Evolutionary conservation across 2,113 vertebrate species (phyloP).

Genomic region (Opisthocomus hoazin): DNA sequence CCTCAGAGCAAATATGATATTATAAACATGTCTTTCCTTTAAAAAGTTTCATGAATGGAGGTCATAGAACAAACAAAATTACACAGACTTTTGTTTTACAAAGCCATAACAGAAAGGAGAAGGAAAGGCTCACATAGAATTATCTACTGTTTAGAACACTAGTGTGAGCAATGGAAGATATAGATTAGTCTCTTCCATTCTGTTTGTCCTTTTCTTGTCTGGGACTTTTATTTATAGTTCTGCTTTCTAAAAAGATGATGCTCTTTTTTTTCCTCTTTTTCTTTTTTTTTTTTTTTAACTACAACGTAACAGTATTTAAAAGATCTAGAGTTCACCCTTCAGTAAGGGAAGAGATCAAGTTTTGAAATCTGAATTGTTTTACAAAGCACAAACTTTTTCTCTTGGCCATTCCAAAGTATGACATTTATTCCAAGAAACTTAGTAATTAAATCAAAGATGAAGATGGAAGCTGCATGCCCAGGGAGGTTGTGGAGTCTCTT

Average conservation of each 20-base stretch:
- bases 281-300: background rate
- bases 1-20: background rate
- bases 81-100: background rate
- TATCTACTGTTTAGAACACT: background rate
- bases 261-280: rapidly evolving
- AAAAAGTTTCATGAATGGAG: background rate
- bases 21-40: background rate
- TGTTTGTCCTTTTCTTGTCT: background rate
- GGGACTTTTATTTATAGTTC: background rate
- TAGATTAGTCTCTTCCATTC: background rate
- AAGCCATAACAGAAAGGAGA: background rate
- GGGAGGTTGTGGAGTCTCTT: no score
- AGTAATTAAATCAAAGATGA: background rate
- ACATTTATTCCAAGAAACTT: background rate
- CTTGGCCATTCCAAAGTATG: background rate
- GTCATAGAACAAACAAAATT: background rate
- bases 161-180: background rate
- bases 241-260: background rate
- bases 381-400: background rate
- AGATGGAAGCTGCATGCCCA: background rate
- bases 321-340: background rate
- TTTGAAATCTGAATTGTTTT: background rate
- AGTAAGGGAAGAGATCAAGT: background rate
- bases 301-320: background rate
- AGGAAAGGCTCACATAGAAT: background rate